These are phyloP conservation scores for Willisornis vidua DNA, from an alignment of 2,113 vertebrate species.

Conservation along the genomic window DNA sequence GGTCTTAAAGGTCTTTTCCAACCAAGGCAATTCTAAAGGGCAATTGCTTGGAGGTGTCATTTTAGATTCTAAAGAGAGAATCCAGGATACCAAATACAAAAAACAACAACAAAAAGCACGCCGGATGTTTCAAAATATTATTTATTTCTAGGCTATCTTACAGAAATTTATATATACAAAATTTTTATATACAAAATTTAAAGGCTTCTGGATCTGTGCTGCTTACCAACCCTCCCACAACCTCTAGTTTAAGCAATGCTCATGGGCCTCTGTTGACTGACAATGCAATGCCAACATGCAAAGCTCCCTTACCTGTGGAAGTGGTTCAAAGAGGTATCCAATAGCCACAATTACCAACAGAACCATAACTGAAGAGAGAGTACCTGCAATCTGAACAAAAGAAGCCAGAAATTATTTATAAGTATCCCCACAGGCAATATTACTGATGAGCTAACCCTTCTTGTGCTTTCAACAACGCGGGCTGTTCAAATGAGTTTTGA, in stretches of 20 bases:
- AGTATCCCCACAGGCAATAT: neutral
- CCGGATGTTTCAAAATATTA: neutral
- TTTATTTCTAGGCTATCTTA: neutral
- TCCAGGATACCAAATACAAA: neutral
- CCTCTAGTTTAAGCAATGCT: neutral
- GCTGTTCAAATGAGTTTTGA: neutral
- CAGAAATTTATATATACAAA: neutral
- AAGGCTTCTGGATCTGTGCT: neutral
- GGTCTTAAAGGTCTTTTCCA: neutral
- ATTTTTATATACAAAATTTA: neutral
- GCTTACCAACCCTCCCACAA: neutral
- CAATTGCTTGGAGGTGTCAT: neutral
- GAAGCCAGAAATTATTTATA: neutral
- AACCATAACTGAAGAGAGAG: conserved; percentile 88
- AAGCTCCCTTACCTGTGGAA: conserved; percentile 86
- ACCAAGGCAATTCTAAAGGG: neutral
- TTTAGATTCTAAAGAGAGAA: neutral
- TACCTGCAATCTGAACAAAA: conserved; percentile 86
- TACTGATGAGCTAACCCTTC: neutral
- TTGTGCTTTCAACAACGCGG: neutral
- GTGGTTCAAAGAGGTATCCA: conserved; percentile 91
- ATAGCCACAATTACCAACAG: conserved; percentile 91
- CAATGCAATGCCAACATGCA: neutral
- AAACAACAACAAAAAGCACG: neutral
- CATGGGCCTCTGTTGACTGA: neutral